Conservation (phyloP, 1,140 invertebrate species). For the Orius laevigatus region DNA sequence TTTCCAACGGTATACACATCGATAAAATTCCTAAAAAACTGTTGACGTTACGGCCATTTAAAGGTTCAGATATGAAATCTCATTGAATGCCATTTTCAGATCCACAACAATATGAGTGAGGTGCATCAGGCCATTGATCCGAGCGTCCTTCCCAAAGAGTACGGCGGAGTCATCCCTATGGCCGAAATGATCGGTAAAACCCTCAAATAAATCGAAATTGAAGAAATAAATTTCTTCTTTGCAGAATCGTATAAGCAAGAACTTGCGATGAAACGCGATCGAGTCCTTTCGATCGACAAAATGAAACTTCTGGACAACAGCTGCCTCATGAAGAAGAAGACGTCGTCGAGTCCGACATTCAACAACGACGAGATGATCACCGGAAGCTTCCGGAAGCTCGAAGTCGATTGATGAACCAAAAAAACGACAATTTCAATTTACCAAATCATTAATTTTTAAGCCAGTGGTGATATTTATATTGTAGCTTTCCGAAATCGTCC, state of each 20-base stretch:
- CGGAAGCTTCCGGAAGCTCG: conserved; percentile 63
- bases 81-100: conserved; percentile 33
- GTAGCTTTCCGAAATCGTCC: too few species aligned
- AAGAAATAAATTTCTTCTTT: too few species aligned
- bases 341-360: conserved; percentile 4
- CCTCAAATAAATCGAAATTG: too few species aligned
- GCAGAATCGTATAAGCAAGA: conserved; percentile 43
- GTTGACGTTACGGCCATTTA: too few species aligned
- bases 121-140: conserved; percentile 44
- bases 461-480: too few species aligned
- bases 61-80: too few species aligned
- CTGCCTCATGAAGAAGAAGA: conserved; percentile 18
- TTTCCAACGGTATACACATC: too few species aligned
- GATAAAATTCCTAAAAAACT: too few species aligned
- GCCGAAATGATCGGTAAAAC: conserved; percentile 57
- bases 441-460: too few species aligned
- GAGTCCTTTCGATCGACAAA: conserved; percentile 56
- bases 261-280: conserved; percentile 41
- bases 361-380: conserved; percentile 28
- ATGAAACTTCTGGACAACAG: conserved; percentile 33
- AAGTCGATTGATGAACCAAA: conserved; percentile 46
- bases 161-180: conserved; percentile 63
- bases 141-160: conserved; percentile 57
- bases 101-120: conserved; percentile 52
- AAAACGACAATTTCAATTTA: too few species aligned